A percentile compares a stretch with the other conserved stretches of the same genome.
These are phyloP conservation scores for Brachynemurus nebulosus DNA, from an alignment of 2,888 invertebrate genomes.

Conservation along the genomic window DNA sequence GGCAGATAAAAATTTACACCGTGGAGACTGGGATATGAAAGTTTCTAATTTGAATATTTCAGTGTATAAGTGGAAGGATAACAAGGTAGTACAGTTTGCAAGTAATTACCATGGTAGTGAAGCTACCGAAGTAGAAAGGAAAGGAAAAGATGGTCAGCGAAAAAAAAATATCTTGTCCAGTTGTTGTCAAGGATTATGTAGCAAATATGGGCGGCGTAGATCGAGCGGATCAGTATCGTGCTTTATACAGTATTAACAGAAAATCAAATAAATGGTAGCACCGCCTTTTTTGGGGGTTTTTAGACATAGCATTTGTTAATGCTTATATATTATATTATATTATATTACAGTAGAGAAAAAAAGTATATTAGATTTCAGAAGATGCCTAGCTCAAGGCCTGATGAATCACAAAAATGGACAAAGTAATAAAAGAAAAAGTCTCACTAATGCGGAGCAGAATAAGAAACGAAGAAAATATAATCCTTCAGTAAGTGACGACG, in stretches of 20 bases:
- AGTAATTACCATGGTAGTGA: constrained; percentile 18
- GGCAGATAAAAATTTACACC: constrained; percentile 14
- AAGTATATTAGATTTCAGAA: too few relatives aligned
- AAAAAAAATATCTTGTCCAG: too few relatives aligned
- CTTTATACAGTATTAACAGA: constrained; percentile 13
- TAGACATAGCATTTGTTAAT: constrained; percentile 20
- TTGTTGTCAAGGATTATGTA: too few relatives aligned
- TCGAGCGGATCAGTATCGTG: constrained; percentile 22
- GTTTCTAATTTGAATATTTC: constrained; percentile 7
- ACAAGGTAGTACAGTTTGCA: constrained; percentile 5
- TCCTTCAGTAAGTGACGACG: too few relatives aligned
- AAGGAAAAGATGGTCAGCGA: too few relatives aligned
- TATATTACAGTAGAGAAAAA: too few relatives aligned
- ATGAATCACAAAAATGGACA: too few relatives aligned
- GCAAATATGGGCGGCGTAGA: constrained; percentile 15
- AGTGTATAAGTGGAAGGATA: neutral
- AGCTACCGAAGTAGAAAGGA: constrained; percentile 14
- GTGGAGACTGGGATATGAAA: too few relatives aligned
- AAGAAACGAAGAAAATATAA: too few relatives aligned
- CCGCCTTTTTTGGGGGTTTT: constrained; percentile 18
- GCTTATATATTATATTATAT: constrained; percentile 14
- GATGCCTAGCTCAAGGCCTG: too few relatives aligned
- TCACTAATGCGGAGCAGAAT: too few relatives aligned
- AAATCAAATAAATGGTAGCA: constrained; percentile 21
- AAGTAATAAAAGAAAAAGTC: too few relatives aligned